Base-by-base conservation (phyloP, 2,888 invertebrate species). In the Lasioglossum oenotherae region DNA sequence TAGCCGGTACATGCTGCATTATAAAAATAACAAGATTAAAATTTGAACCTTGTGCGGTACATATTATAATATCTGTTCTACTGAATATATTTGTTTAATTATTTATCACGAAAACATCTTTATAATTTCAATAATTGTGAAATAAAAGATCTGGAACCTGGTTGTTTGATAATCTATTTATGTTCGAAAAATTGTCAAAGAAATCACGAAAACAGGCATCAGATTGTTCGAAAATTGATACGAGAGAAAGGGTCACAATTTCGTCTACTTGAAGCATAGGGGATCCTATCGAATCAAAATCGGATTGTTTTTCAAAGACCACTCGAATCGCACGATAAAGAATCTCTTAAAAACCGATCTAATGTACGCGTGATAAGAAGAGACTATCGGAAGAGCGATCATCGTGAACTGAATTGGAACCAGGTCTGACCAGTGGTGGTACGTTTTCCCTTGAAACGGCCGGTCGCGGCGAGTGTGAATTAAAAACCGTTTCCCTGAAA, bases 371-470 rank as follows among this genome's bases (percentile, higher is more conserved):
- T 4, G 38, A 69, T 69, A 38, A 38, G 35, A 69, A 23, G 19
- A 23, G 23, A 2, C 14, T 31, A n/a, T 57, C 57, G n/a, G 27
- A 64, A 27, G 27, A 64, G 31, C 6, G 16, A 6, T 31, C 2
- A 64, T 27, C 31, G 16, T 31, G 57, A 49, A 72, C 31, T 67
- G 72, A 64, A 46, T 41, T 23, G 27, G 60, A 27, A 16, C 60
- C 82, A 10, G 35, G 67, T 69, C 67, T 69, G 67, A 69, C 35
- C 67, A 71, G 10, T 41, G n/a, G 14, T 41, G 23, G 71, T 41
- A 41, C n/a, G 23, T 31, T 73, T 73, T n/a, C 23, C 67, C 38
- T 69, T 69, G 10, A 10, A 16, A 10, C 23, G 19, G 19, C 4
- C 46, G 57, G n/a, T 12, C 49, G 23, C 8, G 49, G 3, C 8